Evolutionary conservation across 2,797 vertebrate species (phyloP), one percentile per base, ranked within the genome.

Genomic region (Salarias fasciatus): DNA sequence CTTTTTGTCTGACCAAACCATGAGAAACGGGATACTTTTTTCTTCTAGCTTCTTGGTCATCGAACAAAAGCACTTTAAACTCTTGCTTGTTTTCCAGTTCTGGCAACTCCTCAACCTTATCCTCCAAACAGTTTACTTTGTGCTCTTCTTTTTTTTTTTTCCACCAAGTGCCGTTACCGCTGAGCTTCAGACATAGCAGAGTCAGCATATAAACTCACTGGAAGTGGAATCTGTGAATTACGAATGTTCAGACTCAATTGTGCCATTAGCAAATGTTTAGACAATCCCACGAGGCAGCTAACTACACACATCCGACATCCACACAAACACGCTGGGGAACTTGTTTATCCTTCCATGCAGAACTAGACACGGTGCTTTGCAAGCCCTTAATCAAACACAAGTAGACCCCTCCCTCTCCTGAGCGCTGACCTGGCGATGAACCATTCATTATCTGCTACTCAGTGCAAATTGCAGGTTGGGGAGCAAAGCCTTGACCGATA

Each of bases 311-410:
- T 45, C 50, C 61, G 60, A 3, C 53, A 52, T 24, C 8, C 59
- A 56, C 69, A 62, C 4, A 11, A 78, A 80, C 79, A 58, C 82
- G 82, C 72, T 65, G 28, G 14, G 54, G 18, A 3, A 24, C 69
- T 85, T 89, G 85, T 90, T 89, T 85, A 87, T 87, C 64, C 86
- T 77, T 84, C 64, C 79, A 82, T 86, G 85, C 74, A 79, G 73
- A 86, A 84, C 69, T 83, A 90, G 88, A 87, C 87, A 79, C 0
- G 56, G 69, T 80, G 79, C 74, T 82, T 82, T 69, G 71, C 69
- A 72, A 80, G 80, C 53, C 63, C 77, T 87, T 86, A 84, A 83
- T 87, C 87, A 90, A 84, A 89, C 84, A 78, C 62, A 60, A 81
- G 85, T 61, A 68, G 56, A 64, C 48, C 85, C 79, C 81, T 74